Evolutionary conservation across 2,113 vertebrate genomes (phyloP).

Genomic region (Haemorhous mexicanus): DNA sequence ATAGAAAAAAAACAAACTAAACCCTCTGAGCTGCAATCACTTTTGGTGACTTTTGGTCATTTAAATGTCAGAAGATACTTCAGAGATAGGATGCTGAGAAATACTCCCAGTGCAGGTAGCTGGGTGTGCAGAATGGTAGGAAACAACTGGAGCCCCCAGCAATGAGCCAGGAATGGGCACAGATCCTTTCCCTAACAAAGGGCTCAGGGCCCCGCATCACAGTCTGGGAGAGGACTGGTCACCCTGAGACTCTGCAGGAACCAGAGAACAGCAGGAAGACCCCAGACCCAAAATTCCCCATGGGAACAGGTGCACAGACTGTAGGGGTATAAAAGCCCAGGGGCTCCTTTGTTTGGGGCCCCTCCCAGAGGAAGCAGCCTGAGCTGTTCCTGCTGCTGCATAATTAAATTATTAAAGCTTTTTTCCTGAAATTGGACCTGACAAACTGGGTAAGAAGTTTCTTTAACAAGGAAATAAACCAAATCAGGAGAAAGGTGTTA

Average conservation of each 20-base stretch:
- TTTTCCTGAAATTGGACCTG: not conserved
- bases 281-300: not conserved
- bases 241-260: not conserved
- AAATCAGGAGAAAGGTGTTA: not conserved
- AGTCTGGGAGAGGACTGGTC: not conserved
- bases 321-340: not conserved
- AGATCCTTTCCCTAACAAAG: not conserved
- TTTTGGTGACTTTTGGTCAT: not conserved
- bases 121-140: not conserved
- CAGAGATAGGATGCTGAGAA: not conserved
- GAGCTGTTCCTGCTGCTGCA: not conserved
- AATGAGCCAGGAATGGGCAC: accelerated
- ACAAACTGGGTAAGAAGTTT: not conserved
- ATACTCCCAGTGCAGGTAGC: not conserved
- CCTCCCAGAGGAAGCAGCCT: not conserved
- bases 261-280: not conserved
- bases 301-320: not conserved
- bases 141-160: not conserved
- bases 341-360: accelerated
- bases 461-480: not conserved
- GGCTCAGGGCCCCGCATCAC: not conserved
- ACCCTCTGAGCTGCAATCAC: not conserved
- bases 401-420: not conserved
- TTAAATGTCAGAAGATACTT: not conserved
- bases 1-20: not conserved